Conservation (phyloP, 2,888 invertebrate genomes). For the Drosophila algonquin region DNA sequence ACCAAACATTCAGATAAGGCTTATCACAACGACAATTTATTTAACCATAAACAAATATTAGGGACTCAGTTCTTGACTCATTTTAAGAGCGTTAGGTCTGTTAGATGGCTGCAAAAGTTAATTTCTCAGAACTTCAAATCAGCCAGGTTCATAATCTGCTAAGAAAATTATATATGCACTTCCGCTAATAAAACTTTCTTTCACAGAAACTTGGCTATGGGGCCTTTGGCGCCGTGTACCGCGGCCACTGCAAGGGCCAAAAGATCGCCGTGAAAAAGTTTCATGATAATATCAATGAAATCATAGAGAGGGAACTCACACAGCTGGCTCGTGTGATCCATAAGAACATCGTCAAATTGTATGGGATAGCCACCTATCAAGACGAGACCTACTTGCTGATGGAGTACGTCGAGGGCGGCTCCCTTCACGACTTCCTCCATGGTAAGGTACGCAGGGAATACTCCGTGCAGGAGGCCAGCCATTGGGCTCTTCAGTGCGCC, state of each 20-base stretch:
- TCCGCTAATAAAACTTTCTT: no score
- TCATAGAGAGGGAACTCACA: constrained; percentile 18
- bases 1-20: constrained; percentile 19
- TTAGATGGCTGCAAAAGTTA: no score
- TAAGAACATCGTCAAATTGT: constrained; percentile 20
- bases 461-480: constrained; percentile 9
- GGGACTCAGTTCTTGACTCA: constrained; percentile 11
- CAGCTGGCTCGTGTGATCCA: constrained; percentile 5
- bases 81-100: no score
- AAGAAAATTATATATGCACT: no score
- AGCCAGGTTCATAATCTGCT: no score
- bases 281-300: not conserved
- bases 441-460: constrained; percentile 1
- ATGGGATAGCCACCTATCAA: not conserved
- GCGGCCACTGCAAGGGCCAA: constrained; percentile 1
- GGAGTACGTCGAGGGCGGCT: constrained; percentile 20
- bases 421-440: constrained; percentile 12
- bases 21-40: constrained; percentile 7
- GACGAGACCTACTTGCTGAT: constrained; percentile 13
- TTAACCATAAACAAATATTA: not conserved
- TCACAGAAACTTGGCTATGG: constrained; percentile 2
- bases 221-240: constrained; percentile 3
- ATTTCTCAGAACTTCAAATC: no score
- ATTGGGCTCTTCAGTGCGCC: constrained; percentile 15
- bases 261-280: constrained; percentile 25